Conservation (phyloP, 2,113 vertebrate species). For the Cyphomyrus discorhynchus region DNA sequence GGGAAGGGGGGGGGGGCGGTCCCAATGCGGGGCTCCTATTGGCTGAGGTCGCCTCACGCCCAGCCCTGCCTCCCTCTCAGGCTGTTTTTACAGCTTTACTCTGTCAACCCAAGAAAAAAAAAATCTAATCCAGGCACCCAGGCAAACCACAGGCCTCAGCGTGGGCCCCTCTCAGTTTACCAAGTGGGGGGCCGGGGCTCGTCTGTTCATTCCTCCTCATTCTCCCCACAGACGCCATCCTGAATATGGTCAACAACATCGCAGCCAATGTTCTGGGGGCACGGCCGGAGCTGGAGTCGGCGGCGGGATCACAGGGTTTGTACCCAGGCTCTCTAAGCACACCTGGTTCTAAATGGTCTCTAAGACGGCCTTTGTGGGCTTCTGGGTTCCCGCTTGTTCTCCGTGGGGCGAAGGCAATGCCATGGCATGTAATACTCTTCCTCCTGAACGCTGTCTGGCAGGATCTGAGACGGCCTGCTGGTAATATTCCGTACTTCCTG, state of each 20-base stretch:
- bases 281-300: conserved; percentile 70
- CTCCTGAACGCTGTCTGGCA: not conserved
- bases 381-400: not conserved
- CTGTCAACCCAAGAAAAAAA: not conserved
- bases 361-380: not conserved
- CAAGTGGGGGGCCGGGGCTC: not conserved
- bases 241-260: conserved; percentile 98
- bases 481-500: not conserved
- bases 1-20: not conserved
- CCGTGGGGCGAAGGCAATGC: not conserved
- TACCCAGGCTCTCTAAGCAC: not conserved
- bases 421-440: not conserved
- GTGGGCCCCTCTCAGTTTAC: not conserved
- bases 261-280: conserved; percentile 95
- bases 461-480: not conserved
- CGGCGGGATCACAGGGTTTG: conserved; percentile 69
- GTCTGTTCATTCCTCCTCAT: conserved; percentile 18
- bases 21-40: not conserved
- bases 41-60: not conserved
- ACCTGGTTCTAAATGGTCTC: not conserved
- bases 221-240: conserved; percentile 77
- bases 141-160: not conserved
- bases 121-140: not conserved
- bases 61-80: not conserved
- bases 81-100: not conserved